Evolutionary conservation across 2,797 vertebrate species (phyloP).

Genomic region (Gallinago solitaria): DNA sequence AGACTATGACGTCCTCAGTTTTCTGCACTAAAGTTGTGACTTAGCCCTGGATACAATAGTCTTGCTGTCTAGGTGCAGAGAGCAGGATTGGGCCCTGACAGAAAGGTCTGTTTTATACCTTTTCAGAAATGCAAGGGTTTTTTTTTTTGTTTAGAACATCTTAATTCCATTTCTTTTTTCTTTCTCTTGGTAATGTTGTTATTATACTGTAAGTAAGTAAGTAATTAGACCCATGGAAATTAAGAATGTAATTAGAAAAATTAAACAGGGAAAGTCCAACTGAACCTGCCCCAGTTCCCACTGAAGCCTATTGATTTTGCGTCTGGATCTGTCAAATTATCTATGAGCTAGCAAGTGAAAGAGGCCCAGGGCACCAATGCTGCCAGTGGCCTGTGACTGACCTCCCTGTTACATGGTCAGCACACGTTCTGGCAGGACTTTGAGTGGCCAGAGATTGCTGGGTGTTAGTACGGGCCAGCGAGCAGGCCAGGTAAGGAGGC

Average conservation of each 20-base stretch:
- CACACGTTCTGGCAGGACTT: neutral
- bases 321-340: neutral
- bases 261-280: neutral
- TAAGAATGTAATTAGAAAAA: conserved; percentile 15
- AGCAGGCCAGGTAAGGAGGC: neutral
- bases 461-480: neutral
- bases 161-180: neutral
- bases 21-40: neutral
- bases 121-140: neutral
- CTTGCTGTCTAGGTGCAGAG: neutral
- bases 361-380: neutral
- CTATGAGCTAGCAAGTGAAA: neutral
- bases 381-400: neutral
- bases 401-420: neutral
- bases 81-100: neutral
- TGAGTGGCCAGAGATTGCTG: neutral
- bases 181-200: neutral
- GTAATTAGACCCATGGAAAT: neutral
- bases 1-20: neutral
- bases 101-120: neutral
- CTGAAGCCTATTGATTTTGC: neutral
- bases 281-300: neutral
- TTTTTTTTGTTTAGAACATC: neutral
- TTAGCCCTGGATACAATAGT: neutral
- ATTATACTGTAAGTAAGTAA: neutral